Evolutionary conservation across 2,113 vertebrate species (phyloP).

Genomic region (Willisornis vidua): DNA sequence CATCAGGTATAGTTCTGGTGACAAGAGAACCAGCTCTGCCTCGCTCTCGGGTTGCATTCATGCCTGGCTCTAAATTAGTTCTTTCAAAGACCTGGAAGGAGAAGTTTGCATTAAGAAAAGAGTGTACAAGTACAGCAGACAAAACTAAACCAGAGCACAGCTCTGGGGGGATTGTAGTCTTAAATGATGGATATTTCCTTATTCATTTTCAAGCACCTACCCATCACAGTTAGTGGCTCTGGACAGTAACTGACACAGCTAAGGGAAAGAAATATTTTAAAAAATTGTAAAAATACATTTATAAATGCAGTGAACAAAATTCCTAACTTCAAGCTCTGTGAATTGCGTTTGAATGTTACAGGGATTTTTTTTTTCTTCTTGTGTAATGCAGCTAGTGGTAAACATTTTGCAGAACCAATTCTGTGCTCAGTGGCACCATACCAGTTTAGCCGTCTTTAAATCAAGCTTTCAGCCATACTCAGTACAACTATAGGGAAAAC

Average conservation of each 20-base stretch:
- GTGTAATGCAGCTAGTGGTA: neutral
- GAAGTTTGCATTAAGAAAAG: constrained; percentile 75
- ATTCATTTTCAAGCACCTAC: neutral
- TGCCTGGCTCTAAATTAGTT: constrained; percentile 50
- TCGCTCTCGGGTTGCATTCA: constrained; percentile 4
- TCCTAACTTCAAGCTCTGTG: neutral
- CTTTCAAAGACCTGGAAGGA: constrained; percentile 47
- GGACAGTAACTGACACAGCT: neutral
- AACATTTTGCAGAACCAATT: neutral
- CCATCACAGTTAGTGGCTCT: neutral
- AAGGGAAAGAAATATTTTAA: neutral
- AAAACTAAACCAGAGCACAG: constrained; percentile 8
- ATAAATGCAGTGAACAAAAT: neutral
- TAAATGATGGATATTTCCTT: neutral
- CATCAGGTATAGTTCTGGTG: constrained; percentile 90
- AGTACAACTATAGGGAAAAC: neutral
- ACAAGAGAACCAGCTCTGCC: constrained; percentile 41
- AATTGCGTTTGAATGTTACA: neutral
- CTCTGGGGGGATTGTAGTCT: neutral
- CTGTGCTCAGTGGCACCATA: neutral
- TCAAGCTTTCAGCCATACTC: neutral
- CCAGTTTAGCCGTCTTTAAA: neutral
- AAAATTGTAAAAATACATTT: neutral
- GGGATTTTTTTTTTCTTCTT: neutral
- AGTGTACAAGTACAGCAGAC: neutral